These are phyloP conservation scores for Centropus unirufus DNA, from an alignment of 2,113 vertebrate species.

Conservation along the genomic window DNA sequence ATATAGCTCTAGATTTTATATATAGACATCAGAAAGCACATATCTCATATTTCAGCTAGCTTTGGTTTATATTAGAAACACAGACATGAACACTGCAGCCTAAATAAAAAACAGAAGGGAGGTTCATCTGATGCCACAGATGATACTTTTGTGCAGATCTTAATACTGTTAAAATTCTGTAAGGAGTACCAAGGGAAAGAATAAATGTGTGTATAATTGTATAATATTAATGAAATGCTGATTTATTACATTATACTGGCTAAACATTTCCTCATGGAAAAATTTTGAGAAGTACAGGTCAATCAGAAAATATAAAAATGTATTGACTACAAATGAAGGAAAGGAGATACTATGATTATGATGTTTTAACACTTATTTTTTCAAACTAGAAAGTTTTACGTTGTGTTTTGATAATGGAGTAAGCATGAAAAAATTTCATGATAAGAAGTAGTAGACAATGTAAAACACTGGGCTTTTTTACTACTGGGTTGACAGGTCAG, in stretches of 20 bases:
- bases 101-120: background rate
- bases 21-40: background rate
- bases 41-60: background rate
- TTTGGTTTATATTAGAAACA: conserved; percentile 14
- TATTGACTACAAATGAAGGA: background rate
- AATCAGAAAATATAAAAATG: background rate
- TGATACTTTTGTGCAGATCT: background rate
- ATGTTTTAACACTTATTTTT: background rate
- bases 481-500: background rate
- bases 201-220: background rate
- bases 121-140: background rate
- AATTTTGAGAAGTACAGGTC: background rate
- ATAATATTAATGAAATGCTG: background rate
- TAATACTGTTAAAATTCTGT: background rate
- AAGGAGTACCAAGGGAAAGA: background rate
- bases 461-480: background rate
- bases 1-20: background rate
- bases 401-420: background rate
- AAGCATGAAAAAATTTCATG: background rate
- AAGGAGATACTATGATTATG: background rate
- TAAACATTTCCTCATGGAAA: background rate
- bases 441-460: background rate
- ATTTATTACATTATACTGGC: background rate
- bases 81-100: background rate
- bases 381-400: background rate